Conservation (phyloP, 2,113 vertebrate species). For the Corythoichthys intestinalis region DNA sequence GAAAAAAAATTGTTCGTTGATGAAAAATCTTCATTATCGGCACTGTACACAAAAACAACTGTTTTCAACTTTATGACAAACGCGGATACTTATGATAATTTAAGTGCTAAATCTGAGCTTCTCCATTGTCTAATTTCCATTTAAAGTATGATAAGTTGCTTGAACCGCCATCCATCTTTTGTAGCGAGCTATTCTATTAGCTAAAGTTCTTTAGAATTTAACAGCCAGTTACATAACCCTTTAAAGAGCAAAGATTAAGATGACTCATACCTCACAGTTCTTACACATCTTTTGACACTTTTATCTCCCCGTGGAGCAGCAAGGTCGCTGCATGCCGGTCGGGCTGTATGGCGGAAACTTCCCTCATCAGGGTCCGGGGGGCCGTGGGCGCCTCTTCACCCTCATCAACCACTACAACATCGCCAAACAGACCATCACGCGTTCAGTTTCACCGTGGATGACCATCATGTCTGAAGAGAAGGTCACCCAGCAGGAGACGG, state of each 20-base stretch:
- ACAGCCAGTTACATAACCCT: no score
- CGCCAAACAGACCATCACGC: conserved; percentile 90
- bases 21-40: no score
- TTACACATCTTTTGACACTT: background rate
- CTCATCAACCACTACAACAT: conserved; percentile 95
- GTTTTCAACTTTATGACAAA: no score
- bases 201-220: no score
- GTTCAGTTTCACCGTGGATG: conserved; percentile 92
- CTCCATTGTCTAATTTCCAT: background rate
- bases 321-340: conserved; percentile 87
- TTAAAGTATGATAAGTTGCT: background rate
- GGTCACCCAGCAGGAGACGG: conserved; percentile 89
- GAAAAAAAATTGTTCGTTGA: no score
- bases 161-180: no score
- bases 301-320: conserved; percentile 72
- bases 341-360: conserved; percentile 89
- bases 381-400: conserved; percentile 88
- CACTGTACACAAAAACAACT: no score
- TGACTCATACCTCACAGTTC: background rate
- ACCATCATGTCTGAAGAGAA: conserved; percentile 92
- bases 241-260: background rate
- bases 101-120: background rate
- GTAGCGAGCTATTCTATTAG: no score
- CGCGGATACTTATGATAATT: background rate
- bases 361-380: conserved; percentile 81